These are phyloP conservation scores for Tauraco erythrolophus DNA, from an alignment of 2,113 vertebrate species.

Conservation along the genomic window DNA sequence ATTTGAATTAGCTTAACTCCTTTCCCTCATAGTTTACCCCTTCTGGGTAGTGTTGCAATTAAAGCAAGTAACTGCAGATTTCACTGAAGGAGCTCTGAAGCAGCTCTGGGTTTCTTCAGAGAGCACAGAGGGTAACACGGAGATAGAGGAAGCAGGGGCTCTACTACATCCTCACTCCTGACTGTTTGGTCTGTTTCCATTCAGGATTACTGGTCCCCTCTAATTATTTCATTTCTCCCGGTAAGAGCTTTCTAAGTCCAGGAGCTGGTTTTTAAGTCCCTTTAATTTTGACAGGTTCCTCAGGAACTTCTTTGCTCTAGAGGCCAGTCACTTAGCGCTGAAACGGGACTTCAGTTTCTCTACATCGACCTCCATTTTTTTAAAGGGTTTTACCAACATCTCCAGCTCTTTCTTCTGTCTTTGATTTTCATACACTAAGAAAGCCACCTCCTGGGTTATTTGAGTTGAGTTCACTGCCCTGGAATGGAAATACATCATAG, in stretches of 20 bases:
- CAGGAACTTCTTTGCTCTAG: not conserved
- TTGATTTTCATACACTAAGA: not conserved
- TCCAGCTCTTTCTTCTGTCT: not conserved
- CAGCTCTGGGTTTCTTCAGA: not conserved
- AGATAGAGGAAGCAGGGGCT: not conserved
- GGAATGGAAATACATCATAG: not conserved
- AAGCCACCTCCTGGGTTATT: not conserved
- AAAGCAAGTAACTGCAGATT: not conserved
- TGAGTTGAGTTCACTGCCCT: not conserved
- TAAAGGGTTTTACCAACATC: not conserved
- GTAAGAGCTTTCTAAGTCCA: not conserved
- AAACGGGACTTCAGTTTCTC: not conserved
- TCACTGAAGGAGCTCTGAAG: not conserved
- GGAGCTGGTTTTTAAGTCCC: not conserved
- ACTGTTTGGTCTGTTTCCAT: not conserved
- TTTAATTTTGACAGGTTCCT: not conserved
- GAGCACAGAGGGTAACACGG: not conserved
- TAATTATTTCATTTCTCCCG: not conserved
- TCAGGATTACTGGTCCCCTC: not conserved
- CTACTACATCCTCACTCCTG: not conserved
- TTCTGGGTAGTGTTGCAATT: not conserved
- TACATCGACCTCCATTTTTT: not conserved
- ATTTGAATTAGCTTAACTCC: not conserved
- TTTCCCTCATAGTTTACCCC: not conserved
- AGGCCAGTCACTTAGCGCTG: not conserved